Percentiles rank a stretch among this genome's conserved stretches.
Conservation (phyloP, 2,113 vertebrate species). For the Tursiops truncatus region DNA sequence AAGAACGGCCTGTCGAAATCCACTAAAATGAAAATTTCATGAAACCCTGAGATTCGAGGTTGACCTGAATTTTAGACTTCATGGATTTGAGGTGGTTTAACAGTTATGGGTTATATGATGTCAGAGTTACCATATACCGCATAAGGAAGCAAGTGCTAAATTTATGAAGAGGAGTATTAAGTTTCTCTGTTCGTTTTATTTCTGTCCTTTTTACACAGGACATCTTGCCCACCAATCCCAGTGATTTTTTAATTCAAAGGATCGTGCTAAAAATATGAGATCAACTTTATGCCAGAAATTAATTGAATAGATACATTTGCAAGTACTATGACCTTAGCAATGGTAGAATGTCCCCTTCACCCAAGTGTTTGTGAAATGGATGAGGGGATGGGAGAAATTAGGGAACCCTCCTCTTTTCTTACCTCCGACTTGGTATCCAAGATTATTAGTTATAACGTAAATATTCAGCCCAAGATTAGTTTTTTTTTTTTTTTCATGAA, state of each 20-base stretch:
- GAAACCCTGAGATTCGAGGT: not conserved
- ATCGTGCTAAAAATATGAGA: not conserved
- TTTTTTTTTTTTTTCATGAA: not conserved
- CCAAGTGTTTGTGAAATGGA: not conserved
- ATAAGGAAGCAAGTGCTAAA: not conserved
- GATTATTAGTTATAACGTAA: not conserved
- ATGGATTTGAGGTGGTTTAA: not conserved
- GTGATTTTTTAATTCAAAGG: conserved; percentile 20
- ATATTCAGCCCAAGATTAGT: not conserved
- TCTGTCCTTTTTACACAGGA: not conserved
- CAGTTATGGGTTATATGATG: not conserved
- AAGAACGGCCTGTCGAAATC: not conserved
- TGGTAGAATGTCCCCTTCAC: not conserved
- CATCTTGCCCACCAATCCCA: not conserved
- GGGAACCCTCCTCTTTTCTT: not conserved
- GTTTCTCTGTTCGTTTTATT: not conserved
- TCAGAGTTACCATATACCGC: not conserved
- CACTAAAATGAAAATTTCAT: conserved; percentile 1
- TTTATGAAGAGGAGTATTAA: not conserved
- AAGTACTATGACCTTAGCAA: not conserved
- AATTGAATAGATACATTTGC: not conserved
- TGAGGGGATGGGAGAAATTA: not conserved
- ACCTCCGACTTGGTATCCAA: not conserved
- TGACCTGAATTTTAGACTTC: not conserved
- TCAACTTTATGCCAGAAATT: not conserved